Conservation (phyloP, 2,797 vertebrate species). For the Sandelia bainsii region DNA sequence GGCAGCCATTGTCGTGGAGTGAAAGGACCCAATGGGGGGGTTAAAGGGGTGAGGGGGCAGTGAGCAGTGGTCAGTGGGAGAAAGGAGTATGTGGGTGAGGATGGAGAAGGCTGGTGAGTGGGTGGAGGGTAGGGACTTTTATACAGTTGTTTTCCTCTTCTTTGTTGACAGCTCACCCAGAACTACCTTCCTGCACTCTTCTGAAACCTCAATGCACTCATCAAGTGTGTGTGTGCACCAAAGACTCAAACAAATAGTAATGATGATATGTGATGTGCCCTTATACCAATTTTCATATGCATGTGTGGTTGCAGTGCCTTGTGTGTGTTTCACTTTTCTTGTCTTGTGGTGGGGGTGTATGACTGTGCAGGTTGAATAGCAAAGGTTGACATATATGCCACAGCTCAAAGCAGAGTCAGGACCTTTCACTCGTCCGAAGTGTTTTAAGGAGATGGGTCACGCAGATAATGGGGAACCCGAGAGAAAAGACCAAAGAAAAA, state of each 20-base stretch:
- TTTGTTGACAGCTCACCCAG: slow-evolving; percentile 84
- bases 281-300: neutral
- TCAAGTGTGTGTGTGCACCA: neutral
- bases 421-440: slow-evolving; percentile 78
- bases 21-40: slow-evolving; percentile 79
- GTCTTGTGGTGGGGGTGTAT: slow-evolving; percentile 12
- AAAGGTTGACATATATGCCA: slow-evolving; percentile 70
- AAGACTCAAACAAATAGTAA: neutral
- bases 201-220: slow-evolving; percentile 30
- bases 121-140: slow-evolving; percentile 62
- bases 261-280: neutral
- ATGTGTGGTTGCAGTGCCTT: neutral
- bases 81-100: slow-evolving; percentile 74
- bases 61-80: slow-evolving; percentile 80
- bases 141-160: slow-evolving; percentile 79
- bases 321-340: slow-evolving; percentile 1
- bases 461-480: slow-evolving; percentile 68
- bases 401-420: slow-evolving; percentile 73
- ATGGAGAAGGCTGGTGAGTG: slow-evolving; percentile 51
- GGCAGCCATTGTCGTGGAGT: slow-evolving; percentile 81
- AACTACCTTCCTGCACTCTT: slow-evolving; percentile 66
- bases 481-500: slow-evolving; percentile 67
- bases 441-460: slow-evolving; percentile 78
- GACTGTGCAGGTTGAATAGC: slow-evolving; percentile 66
- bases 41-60: slow-evolving; percentile 73